These are phyloP conservation scores for Megalurothrips usitatus DNA, from an alignment of 2,888 invertebrate genomes.

Conservation along the genomic window DNA sequence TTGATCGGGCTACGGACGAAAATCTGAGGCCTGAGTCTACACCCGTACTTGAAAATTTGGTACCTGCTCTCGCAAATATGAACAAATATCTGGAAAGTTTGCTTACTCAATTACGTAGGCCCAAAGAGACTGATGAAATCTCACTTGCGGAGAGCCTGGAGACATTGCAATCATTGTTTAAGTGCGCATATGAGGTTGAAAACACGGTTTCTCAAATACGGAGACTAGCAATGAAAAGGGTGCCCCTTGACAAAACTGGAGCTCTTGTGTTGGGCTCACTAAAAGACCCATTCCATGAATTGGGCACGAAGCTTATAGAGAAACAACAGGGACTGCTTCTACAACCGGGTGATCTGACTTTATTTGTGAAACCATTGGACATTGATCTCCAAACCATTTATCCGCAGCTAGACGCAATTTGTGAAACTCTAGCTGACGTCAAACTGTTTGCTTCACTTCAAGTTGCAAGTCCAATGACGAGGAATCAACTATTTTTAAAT, in stretches of 20 bases:
- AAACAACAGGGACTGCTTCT: slow-evolving; percentile 2
- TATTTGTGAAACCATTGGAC: neutral
- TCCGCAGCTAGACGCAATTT: neutral
- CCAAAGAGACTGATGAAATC: neutral
- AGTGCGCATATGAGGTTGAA: slow-evolving; percentile 5
- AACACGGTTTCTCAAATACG: slow-evolving; percentile 11
- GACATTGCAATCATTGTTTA: neutral
- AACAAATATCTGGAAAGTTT: neutral
- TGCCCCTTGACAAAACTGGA: neutral
- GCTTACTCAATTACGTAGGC: neutral
- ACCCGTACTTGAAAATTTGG: neutral
- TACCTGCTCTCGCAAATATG: neutral
- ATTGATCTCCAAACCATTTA: neutral
- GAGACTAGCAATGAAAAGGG: neutral
- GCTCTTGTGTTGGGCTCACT: neutral
- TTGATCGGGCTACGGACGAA: neutral
- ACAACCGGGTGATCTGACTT: neutral
- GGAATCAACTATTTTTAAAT: neutral
- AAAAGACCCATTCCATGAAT: neutral
- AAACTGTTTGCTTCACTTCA: neutral
- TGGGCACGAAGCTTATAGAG: neutral
- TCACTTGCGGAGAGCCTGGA: neutral
- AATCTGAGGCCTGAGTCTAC: neutral
- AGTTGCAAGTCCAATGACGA: neutral
- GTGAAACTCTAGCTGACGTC: neutral